These are phyloP conservation scores for Thalassaphorura encarpata DNA, from an alignment of 1,140 invertebrate species.

Conservation along the genomic window DNA sequence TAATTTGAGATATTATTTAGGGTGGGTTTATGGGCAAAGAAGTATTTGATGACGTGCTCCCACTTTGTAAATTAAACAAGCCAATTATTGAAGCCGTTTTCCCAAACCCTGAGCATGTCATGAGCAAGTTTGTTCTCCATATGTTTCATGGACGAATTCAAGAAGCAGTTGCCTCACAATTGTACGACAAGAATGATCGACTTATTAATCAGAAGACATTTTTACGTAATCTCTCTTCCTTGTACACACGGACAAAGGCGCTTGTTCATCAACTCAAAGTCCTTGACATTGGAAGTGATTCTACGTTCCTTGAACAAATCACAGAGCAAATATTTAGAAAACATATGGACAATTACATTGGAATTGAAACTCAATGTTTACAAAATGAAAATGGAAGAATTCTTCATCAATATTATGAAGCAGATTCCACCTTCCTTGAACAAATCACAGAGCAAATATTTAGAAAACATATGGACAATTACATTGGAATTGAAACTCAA, in stretches of 20 bases:
- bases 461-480: conserved; percentile 63
- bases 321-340: conserved; percentile 73
- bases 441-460: conserved; percentile 78
- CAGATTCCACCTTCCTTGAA: too few species aligned
- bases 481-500: conserved; percentile 65
- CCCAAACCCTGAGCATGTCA: conserved; percentile 91
- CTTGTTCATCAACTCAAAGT: conserved; percentile 53
- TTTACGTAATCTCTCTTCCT: conserved; percentile 31
- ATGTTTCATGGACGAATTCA: conserved; percentile 88
- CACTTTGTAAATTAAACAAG: conserved; percentile 80
- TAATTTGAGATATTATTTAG: conserved; percentile 43
- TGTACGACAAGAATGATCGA: conserved; percentile 26
- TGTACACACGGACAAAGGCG: conserved; percentile 30
- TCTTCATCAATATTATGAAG: conserved; percentile 82
- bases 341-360: conserved; percentile 67
- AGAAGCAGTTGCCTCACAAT: conserved; percentile 37
- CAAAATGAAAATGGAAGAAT: conserved; percentile 60
- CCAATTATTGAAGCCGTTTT: conserved; percentile 86
- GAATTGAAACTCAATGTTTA: conserved; percentile 63
- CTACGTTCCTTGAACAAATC: conserved; percentile 65
- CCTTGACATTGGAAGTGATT: conserved; percentile 69
- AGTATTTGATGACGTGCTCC: conserved; percentile 82
- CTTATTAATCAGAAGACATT: conserved; percentile 25
- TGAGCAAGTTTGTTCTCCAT: conserved; percentile 95
- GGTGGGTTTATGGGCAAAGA: conserved; percentile 65